A percentile compares a stretch with the other conserved stretches of the same genome.
These are phyloP conservation scores for Ormyrus nitidulus DNA, from an alignment of 2,888 invertebrate species.

Conservation along the genomic window DNA sequence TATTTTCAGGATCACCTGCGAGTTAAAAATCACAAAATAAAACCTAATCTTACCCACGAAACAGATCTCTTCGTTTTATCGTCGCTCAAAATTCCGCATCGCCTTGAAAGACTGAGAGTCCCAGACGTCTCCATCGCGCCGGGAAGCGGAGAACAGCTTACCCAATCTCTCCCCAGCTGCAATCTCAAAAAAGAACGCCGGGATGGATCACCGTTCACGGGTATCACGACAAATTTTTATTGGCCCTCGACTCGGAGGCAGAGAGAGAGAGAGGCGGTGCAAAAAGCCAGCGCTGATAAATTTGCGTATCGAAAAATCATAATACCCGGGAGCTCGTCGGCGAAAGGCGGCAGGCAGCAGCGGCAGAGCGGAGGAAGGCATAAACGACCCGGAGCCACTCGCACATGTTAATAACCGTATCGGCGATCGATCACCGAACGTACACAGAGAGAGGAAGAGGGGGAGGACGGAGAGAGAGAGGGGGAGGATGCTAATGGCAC, in stretches of 20 bases:
- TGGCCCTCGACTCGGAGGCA: neutral
- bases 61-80: neutral
- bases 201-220: neutral
- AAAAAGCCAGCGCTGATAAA: slow-evolving; percentile 29
- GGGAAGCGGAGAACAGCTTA: neutral
- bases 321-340: slow-evolving; percentile 18
- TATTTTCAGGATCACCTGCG: no score
- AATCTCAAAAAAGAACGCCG: slow-evolving; percentile 5
- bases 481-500: slow-evolving; percentile 49
- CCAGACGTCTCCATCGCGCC: neutral
- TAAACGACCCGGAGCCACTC: slow-evolving; percentile 14
- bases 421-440: slow-evolving; percentile 46
- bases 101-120: neutral
- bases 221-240: slow-evolving; percentile 41
- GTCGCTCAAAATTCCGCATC: neutral
- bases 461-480: no score
- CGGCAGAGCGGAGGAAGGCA: neutral
- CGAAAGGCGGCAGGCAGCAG: neutral
- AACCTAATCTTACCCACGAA: no score
- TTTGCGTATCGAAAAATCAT: slow-evolving; percentile 50
- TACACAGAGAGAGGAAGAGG: neutral
- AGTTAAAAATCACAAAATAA: no score
- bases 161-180: neutral
- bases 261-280: neutral
- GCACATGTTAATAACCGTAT: slow-evolving; percentile 48